Conservation (phyloP, 2,888 invertebrate species). For the Lasioglossum zephyrum region DNA sequence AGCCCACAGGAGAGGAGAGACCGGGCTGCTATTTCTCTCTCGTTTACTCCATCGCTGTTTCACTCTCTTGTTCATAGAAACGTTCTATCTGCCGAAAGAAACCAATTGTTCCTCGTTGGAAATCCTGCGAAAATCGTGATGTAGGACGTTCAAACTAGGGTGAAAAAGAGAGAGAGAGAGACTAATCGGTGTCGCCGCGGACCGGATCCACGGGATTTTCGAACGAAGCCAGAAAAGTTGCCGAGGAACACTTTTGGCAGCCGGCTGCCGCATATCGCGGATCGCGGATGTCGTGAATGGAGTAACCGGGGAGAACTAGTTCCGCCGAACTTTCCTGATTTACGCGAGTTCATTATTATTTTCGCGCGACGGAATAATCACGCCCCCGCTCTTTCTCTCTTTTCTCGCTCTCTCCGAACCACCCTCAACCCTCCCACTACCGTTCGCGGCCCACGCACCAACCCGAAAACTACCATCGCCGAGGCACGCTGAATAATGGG, state of each 20-base stretch:
- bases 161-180: constrained; percentile 8
- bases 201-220: constrained; percentile 54
- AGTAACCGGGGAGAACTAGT: constrained; percentile 79
- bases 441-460: constrained; percentile 28
- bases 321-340: constrained; percentile 82
- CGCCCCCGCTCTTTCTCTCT: constrained; percentile 40
- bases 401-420: background rate
- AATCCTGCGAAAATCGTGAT: constrained; percentile 15
- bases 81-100: constrained; percentile 53
- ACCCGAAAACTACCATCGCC: constrained; percentile 58
- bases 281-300: constrained; percentile 75
- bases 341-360: constrained; percentile 84
- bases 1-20: background rate
- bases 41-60: background rate
- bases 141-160: background rate
- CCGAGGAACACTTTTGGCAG: constrained; percentile 77
- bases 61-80: background rate
- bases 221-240: constrained; percentile 77
- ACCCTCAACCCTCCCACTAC: constrained; percentile 18
- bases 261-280: constrained; percentile 63
- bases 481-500: constrained; percentile 69
- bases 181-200: constrained; percentile 44
- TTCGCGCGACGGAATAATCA: constrained; percentile 80
- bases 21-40: background rate
- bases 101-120: constrained; percentile 34